Evolutionary conservation across 2,113 vertebrate species (phyloP), one percentile per base, ranked within the genome.

Genomic region (Neotragus pygmaeus): DNA sequence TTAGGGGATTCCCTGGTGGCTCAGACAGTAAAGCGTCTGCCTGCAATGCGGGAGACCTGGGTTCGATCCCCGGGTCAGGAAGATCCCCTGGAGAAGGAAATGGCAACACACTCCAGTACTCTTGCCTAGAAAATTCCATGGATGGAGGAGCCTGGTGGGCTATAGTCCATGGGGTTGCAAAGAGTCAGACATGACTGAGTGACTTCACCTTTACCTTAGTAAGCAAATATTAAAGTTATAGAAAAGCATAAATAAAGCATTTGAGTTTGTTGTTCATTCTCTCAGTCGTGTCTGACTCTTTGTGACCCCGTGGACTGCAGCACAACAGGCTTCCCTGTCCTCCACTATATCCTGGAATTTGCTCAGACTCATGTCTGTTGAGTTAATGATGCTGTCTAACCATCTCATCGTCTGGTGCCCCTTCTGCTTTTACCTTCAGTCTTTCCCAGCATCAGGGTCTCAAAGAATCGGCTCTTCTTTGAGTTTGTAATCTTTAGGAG

Each of bases 401-500:
- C 12, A 14, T 75, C 23, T 75, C 11, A 43, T 75, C 3, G 1
- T 75, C 36, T 43, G 6, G 23, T 43, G 39, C 39, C 39, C 36
- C 70, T 75, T 75, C 39, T 75, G 21, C 36, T 75, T 75, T 75
- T 43, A 13, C 36, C 23, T 75, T 75, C 21, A 75, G 0, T 75
- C 36, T 43, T 75, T 75, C 23, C 39, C 36, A 75, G 36, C 70
- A 75, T 75, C 70, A 75, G 70, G 12, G 23, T 75, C 70, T 75
- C 39, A 75, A 43, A 75, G 23, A 75, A 14, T 27, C 0, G 12
- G 36, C 36, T 75, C 36, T 73, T 43, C 70, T 62, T 30, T 60
- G 86, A 64, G 16, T 60, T 97, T 45, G 7, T 91, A 21, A 21
- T 93, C 77, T 96, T 51, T 93, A 91, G 92, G 81, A 95, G 57